Base-by-base conservation (phyloP, 2,113 vertebrate species). In the Leptodactylus fuscus region DNA sequence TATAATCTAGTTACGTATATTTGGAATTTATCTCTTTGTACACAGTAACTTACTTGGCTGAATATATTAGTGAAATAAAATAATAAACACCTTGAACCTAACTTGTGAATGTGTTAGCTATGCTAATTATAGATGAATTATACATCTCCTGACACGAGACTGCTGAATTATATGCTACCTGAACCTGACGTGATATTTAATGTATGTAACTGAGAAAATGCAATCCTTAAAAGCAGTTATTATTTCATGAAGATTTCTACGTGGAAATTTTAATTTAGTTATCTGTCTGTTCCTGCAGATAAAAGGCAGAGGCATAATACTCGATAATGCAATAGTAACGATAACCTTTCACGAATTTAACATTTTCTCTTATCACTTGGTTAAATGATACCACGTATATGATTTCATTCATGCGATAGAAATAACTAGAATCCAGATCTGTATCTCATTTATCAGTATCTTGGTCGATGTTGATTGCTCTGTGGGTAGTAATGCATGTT, bases 121-220 rank as follows among this genome's bases (percentile, higher is more conserved):
- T 80, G 76, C 77, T 80, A 80, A 80, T 79, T 44, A 44, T 41
- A 80, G 53, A 62, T 79, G 53, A 62, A 80, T 62, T 60, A 80
- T 62, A 80, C 77, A 44, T 80, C 12, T 41, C n/a, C 53, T 79
- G 76, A 58, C 77, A 60, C 22, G 8, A 24, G 77, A 44, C 53
- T 80, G 34, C 22, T 80, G 77, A 80, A 60, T 80, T 80, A 80
- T 62, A 80, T 44, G 58, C 53, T 60, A 44, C n/a, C 36, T 80
- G 77, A 80, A 80, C 53, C 15, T 62, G 53, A 62, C 36, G n/a
- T 60, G 77, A 80, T 80, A 62, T 80, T 60, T 62, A 80, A 80
- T 79, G 36, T 80, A 80, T 80, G 48, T 62, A 62, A 44, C 77
- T 80, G 36, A 29, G 53, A 60, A 80, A 62, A 62, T 60, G 77